Base-by-base conservation (phyloP, 1,140 invertebrate species). In the Leptopilina boulardi region DNA sequence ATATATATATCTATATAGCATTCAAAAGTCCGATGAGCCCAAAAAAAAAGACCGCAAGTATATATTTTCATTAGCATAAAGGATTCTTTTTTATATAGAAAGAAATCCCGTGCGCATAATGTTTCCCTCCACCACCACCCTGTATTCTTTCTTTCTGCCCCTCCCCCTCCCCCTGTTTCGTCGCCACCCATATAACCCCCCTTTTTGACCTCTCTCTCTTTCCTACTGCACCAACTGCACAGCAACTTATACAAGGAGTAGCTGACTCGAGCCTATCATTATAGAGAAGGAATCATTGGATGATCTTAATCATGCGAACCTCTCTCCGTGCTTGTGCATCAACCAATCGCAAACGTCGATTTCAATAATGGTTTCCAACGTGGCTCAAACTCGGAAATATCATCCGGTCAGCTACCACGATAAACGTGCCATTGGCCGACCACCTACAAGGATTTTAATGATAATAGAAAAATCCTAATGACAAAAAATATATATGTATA, bases 281-380 rank as follows among this genome's bases (percentile, higher is more conserved):
- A 91, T 91, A 91, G 89, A 91, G 90, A 91, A 91, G 90, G 87
- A 91, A 91, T 91, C 90, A 91, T 91, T 91, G 90, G 90, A 91
- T 91, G 89, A 90, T 91, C 89, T 91, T 91, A 91, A 91, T 91
- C 89, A 91, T 91, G 89, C 88, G 87, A 90, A 88, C 85, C 88
- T 87, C 87, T 90, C 88, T 86, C 85, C 87, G 86, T 88, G 87
- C 85, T 84, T 86, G 80, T 80, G 84, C 82, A 80, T 85, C 87
- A 85, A 79, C 90, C 90, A 91, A 91, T 91, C 87, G 86, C 82
- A 82, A 75, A 80, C 80, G 84, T 80, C 84, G 84, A 88, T 88
- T 87, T 86, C 86, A 86, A 89, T 89, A 90, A 89, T 89, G 88
- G 87, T 89, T 89, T 87, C 87, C 87, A 88, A 73, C 83, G 77